A percentile compares a stretch with the other conserved stretches of the same genome.
phyloP scores from a whole-genome alignment of 2,888 invertebrate species.

The Oscheius sp. region DNA sequence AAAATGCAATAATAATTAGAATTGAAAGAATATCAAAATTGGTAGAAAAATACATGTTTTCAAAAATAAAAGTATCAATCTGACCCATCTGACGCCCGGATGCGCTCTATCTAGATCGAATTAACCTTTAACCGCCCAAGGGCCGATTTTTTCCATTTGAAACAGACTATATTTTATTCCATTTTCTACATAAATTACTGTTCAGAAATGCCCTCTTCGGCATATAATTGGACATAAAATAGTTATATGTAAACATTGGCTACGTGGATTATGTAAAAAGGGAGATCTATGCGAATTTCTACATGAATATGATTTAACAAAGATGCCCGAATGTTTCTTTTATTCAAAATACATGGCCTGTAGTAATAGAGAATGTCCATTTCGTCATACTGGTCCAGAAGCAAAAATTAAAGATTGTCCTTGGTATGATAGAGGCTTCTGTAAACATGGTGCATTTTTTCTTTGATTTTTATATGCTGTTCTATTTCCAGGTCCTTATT shows the following conservation, averaged over 20 bases:
- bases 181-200: neutral
- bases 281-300: slow-evolving; percentile 99
- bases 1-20: too few relatives aligned
- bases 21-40: too few relatives aligned
- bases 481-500: slow-evolving; percentile 64
- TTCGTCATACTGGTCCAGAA: slow-evolving; percentile 98
- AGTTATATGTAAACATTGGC: slow-evolving; percentile 99
- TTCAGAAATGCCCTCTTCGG: slow-evolving; percentile 86
- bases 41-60: too few relatives aligned
- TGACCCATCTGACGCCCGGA: too few relatives aligned
- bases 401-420: slow-evolving; percentile 98
- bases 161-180: too few relatives aligned
- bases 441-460: slow-evolving; percentile 86
- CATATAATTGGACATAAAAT: slow-evolving; percentile 97
- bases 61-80: too few relatives aligned
- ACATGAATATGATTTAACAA: slow-evolving; percentile 99
- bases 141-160: too few relatives aligned
- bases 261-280: slow-evolving; percentile 97
- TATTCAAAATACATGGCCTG: slow-evolving; percentile 99
- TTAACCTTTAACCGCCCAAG: too few relatives aligned
- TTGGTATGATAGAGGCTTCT: slow-evolving; percentile 95
- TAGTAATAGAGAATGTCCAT: slow-evolving; percentile 99
- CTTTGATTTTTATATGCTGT: neutral
- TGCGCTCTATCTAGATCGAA: too few relatives aligned
- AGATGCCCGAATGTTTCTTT: slow-evolving; percentile 99